Conservation (phyloP, 1,140 invertebrate species). For the Calosoma granatense region DNA sequence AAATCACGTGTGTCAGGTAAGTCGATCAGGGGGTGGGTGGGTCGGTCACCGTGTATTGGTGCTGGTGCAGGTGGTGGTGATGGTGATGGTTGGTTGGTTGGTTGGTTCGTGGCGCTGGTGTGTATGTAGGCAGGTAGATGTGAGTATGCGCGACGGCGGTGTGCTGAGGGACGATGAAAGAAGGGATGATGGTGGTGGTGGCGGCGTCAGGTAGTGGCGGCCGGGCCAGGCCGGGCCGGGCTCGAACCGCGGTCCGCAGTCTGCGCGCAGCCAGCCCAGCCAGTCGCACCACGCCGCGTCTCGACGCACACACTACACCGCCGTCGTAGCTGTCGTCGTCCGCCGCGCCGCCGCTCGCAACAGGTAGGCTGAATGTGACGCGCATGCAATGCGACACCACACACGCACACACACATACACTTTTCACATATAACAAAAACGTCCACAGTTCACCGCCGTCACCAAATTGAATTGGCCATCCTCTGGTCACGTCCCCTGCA, state of each 20-base stretch:
- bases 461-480: too few relatives aligned
- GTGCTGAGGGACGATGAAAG: too few relatives aligned
- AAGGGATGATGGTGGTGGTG: too few relatives aligned
- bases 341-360: background rate
- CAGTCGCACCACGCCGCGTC: background rate
- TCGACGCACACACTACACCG: background rate
- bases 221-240: background rate
- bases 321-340: background rate
- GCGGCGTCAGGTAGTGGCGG: background rate
- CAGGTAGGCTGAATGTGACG: background rate
- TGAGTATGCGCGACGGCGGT: background rate
- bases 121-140: background rate
- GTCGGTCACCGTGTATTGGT: too few relatives aligned
- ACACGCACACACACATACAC: background rate
- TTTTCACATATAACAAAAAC: background rate
- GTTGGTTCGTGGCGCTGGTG: background rate
- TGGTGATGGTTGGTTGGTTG: too few relatives aligned
- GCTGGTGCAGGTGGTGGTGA: too few relatives aligned
- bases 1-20: too few relatives aligned
- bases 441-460: background rate
- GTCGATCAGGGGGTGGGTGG: too few relatives aligned
- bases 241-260: conserved; percentile 4
- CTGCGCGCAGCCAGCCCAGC: conserved; percentile 3
- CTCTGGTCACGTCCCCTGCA: too few relatives aligned
- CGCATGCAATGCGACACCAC: background rate